Evolutionary conservation across 1,140 invertebrate species (phyloP), one percentile per base, ranked within the genome.

Genomic region (Paracyclopina nana): DNA sequence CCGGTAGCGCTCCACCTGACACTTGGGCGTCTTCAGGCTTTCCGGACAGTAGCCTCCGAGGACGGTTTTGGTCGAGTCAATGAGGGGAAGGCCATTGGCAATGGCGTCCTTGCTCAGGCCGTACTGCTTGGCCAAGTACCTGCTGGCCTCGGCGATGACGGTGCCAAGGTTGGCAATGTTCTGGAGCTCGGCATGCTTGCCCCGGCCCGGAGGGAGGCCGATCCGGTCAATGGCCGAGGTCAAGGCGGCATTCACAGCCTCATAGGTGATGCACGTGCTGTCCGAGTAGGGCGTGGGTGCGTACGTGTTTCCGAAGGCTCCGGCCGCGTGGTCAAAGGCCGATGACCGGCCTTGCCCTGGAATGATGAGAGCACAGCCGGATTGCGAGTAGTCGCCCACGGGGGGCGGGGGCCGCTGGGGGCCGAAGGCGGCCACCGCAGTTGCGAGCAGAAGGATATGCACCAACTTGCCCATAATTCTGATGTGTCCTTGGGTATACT

Each of bases 161-260:
- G 85, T 81, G 42, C 82, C 83, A 27, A 86, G 76, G 30, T 78
- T 79, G 25, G 12, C 48, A 9, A 50, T 24, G n/a, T n/a, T n/a
- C n/a, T n/a, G n/a, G n/a, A n/a, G n/a, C 18, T 50, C 42, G n/a
- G 48, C 34, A 30, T 26, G 38, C 29, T 34, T 50, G 40, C 31
- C 26, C 22, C 50, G 55, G 20, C 49, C 34, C 42, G 45, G 46
- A 43, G 43, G 57, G 75, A 49, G 43, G 1, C 54, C 55, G 76
- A 79, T 74, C 81, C 81, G 71, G 59, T 84, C 78, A 66, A 80
- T 75, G 12, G 84, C 83, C 61, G 87, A 78, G 46, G 79, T 63
- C 65, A 87, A 86, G 28, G 86, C 84, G 53, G 79, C 75, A 68
- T 91, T 87, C 45, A 91, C 74, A 27, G 83, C 83, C 57, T 87